Evolutionary conservation across 2,888 invertebrate species (phyloP), one percentile per base, ranked within the genome.

Genomic region (Agrochola circellaris): DNA sequence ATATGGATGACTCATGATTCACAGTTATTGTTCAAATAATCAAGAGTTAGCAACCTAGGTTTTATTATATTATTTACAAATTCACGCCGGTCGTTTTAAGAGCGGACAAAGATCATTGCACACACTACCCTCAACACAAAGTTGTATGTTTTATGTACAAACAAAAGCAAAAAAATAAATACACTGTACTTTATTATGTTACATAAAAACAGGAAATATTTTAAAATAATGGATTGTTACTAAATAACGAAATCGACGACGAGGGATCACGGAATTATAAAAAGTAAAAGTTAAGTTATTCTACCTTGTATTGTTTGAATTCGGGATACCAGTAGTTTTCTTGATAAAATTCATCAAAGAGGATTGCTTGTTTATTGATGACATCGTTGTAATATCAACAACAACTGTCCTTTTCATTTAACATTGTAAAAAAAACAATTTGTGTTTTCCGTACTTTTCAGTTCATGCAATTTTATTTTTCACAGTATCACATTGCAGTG

Each of bases 341-440:
- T 92, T 93, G 1, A 95, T 79, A 85, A 94, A 95, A 84, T 91
- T 92, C 88, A 92, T 91, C 56, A 95, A 79, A 11, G 94, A 91
- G 66, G 89, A 90, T 86, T 94, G 93, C 87, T 93, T 94, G 65
- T 82, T 90, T 23, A 68, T 51, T 15, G 83, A 82, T 38, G 88
- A 86, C 88, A 88, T 88, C 20, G 11, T 78, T 56, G 6, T 54
- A 42, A 11, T 65, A 66, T 54, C 26, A 56, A 61, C 26, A 56
- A 61, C 0, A 69, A 58, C 26, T 11, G 54, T 65, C 34, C 23
- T 54, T 73, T 66, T 65, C 17, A 64, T 72, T 38, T 23, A 82
- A 1, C 67, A 80, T 79, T 45, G 3, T 38, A 30, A 23, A 56
- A 15, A 77, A 51, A 51, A 23, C 23, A 56, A 61, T 56, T n/a